Evolutionary conservation across 2,113 vertebrate species (phyloP).

Genomic region (Lamprotornis superbus): DNA sequence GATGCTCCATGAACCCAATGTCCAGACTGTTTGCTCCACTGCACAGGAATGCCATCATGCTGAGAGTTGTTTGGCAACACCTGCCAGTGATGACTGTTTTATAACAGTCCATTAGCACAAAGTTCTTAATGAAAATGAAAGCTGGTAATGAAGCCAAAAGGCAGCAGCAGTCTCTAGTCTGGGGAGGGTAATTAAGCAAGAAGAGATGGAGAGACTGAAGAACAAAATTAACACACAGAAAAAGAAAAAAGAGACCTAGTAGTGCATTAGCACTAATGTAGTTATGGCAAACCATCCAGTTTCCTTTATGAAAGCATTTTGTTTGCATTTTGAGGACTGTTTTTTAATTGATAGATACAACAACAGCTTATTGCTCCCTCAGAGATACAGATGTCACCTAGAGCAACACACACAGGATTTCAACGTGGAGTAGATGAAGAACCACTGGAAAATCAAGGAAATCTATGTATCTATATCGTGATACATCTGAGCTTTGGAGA

Average conservation of each 20-base stretch:
- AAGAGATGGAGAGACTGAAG: conserved; percentile 22
- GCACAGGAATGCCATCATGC: conserved; percentile 68
- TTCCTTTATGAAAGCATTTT: conserved; percentile 21
- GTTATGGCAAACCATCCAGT: conserved; percentile 37
- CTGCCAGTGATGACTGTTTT: conserved; percentile 71
- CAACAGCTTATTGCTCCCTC: not conserved
- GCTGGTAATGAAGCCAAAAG: conserved; percentile 77
- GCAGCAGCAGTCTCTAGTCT: conserved; percentile 67
- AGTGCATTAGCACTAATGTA: conserved; percentile 54
- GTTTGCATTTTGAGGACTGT: not conserved
- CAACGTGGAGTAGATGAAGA: not conserved
- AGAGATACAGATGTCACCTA: conserved; percentile 30
- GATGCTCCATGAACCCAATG: conserved; percentile 11
- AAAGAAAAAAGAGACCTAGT: conserved; percentile 56
- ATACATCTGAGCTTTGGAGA: not conserved
- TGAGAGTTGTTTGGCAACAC: conserved; percentile 69
- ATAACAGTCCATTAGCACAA: conserved; percentile 74
- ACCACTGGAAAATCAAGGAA: not conserved
- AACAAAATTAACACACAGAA: conserved; percentile 70
- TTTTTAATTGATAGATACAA: conserved; percentile 25
- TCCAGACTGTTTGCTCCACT: conserved; percentile 59
- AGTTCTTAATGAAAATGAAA: conserved; percentile 82
- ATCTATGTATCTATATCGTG: not conserved
- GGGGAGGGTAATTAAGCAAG: conserved; percentile 71
- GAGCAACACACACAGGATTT: not conserved